Evolutionary conservation across 2,888 invertebrate genomes (phyloP), one percentile per base, ranked within the genome.

Genomic region (Linyphia triangularis): DNA sequence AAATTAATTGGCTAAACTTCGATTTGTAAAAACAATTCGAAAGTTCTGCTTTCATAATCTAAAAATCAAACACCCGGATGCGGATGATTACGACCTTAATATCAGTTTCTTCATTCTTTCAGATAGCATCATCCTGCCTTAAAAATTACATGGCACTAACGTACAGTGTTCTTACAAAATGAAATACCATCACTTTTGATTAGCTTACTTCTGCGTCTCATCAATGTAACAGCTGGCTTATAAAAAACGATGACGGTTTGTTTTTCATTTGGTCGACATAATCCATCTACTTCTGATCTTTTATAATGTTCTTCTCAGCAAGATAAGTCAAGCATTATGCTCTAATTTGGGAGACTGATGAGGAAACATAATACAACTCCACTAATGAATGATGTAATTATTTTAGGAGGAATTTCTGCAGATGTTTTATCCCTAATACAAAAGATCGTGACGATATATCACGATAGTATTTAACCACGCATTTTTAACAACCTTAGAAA

Each of bases 141-240:
- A 63, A 77, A 77, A 61, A 59, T 30, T 13, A 77, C 2, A 57
- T 33, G 33, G 19, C 33, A 57, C 59, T 13, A 73, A 24, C 3
- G 24, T 33, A 77, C 40, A 28, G 22, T 61, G 22, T 51, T 57
- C 13, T 7, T n/a, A 24, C 37, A 57, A 30, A 81, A 81, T 33
- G 30, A 59, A 79, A 67, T 5, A 33, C 24, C 33, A n/a, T 67
- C 26, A 26, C 51, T 57, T 51, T 51, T 72, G 59, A 72, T 82
- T 82, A 26, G 57, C 37, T 82, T 26, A 19, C 19, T 77, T 72
- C 79, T 61, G 61, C 26, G 65, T 33, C 33, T 37, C 73, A 73
- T 83, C 73, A 83, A 73, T n/a, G 67, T n/a, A 51, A 22, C 51
- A 83, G 73, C 51, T 73, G 73, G 63, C 51, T 73, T 63, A 73